Percentiles rank a stretch among this genome's conserved stretches.
phyloP scores from a whole-genome alignment of 2,113 vertebrate genomes.

The Leptodactylus fuscus region DNA sequence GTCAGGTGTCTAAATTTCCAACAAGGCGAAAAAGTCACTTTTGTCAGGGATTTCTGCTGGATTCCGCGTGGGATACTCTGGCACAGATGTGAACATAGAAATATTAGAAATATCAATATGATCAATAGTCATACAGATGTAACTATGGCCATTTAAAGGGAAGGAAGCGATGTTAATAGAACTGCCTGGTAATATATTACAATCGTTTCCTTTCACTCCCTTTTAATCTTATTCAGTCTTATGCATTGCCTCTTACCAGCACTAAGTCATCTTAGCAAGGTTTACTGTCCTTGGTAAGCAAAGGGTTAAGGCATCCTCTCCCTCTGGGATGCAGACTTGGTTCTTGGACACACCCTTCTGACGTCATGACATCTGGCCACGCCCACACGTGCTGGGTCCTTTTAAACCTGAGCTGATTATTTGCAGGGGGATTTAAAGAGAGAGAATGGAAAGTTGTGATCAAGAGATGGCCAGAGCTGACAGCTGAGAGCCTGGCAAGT shows the following conservation, averaged over 20 bases:
- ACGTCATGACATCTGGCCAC: conserved; percentile 29
- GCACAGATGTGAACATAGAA: no score
- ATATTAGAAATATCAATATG: no score
- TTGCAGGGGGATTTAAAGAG: conserved; percentile 26
- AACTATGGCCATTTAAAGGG: background rate
- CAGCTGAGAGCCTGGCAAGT: background rate
- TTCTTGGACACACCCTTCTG: conserved; percentile 39
- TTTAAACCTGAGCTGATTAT: conserved; percentile 50
- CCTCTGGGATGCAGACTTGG: conserved; percentile 27
- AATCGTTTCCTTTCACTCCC: background rate
- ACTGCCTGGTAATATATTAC: background rate
- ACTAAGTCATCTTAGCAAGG: background rate
- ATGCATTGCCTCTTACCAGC: background rate
- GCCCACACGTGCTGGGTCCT: background rate
- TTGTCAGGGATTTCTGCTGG: no score
- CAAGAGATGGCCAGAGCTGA: conserved; percentile 18
- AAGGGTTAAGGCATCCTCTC: conserved; percentile 22
- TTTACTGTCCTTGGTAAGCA: background rate
- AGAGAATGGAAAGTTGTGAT: conserved; percentile 46
- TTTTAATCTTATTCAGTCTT: background rate
- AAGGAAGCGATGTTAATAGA: background rate
- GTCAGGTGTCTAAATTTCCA: no score
- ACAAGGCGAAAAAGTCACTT: no score
- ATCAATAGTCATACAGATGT: background rate
- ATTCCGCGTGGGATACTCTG: no score